Evolutionary conservation across 2,888 invertebrate species (phyloP).

Genomic region (Oxyteleia sp.): DNA sequence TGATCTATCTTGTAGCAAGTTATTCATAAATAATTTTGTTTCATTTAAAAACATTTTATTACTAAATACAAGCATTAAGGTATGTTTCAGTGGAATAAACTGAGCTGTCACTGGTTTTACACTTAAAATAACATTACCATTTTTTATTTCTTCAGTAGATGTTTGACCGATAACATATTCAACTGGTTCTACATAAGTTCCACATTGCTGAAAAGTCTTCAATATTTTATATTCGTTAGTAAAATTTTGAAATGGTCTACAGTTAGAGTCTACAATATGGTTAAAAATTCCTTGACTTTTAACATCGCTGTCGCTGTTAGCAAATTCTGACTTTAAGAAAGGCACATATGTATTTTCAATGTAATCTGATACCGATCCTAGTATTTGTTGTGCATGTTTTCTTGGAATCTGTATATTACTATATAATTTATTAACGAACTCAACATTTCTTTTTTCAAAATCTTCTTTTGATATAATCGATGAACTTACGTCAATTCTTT

Average conservation of each 20-base stretch:
- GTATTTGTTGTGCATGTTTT: not conserved
- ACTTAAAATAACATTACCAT: not conserved
- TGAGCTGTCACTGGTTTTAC: constrained; percentile 4
- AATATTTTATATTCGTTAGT: constrained; percentile 10
- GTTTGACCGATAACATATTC: constrained; percentile 7
- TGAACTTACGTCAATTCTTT: no score
- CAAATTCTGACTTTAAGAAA: constrained; percentile 25
- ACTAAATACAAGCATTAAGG: not conserved
- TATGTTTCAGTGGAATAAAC: constrained; percentile 1
- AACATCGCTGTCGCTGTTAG: not conserved
- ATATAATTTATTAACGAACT: constrained; percentile 17
- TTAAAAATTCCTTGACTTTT: not conserved
- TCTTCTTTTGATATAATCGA: not conserved
- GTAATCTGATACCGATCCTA: constrained; percentile 6
- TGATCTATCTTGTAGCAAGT: not conserved
- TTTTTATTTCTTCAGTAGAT: not conserved
- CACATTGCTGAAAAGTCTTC: not conserved
- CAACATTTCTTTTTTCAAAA: constrained; percentile 2
- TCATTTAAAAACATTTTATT: not conserved
- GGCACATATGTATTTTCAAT: constrained; percentile 32
- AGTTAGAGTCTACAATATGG: not conserved
- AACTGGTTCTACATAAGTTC: not conserved
- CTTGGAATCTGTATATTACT: constrained; percentile 1
- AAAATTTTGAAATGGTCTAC: constrained; percentile 16
- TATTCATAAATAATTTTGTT: not conserved